phyloP scores from a whole-genome alignment of 2,888 invertebrate species.

The Ptilodon capucinus region DNA sequence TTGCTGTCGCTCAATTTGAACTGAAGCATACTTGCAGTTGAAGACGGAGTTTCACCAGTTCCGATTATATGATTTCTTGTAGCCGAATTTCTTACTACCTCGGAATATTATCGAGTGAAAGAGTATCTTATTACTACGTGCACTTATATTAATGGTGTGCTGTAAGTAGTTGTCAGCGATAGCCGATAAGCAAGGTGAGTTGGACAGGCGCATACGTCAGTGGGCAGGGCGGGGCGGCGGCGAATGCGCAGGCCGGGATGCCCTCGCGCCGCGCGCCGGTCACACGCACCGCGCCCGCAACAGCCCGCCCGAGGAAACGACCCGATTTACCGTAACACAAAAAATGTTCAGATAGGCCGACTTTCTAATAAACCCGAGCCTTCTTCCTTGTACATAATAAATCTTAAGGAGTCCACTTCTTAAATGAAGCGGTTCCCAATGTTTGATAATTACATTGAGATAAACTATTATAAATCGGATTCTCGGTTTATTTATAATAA shows the following conservation, averaged over 20 bases:
- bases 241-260: conserved; percentile 2
- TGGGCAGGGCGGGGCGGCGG: conserved; percentile 4
- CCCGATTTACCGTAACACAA: conserved; percentile 76
- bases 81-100: no score
- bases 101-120: no score
- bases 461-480: conserved; percentile 33
- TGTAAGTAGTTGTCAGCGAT: neutral
- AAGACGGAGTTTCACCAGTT: no score
- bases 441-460: conserved; percentile 38
- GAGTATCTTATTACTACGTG: neutral
- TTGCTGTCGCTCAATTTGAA: no score
- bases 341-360: conserved; percentile 77
- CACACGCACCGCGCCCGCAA: conserved; percentile 6
- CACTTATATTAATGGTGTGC: neutral
- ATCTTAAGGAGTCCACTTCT: conserved; percentile 74
- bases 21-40: no score
- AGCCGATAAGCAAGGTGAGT: neutral
- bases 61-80: no score
- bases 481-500: conserved; percentile 32
- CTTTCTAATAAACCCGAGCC: conserved; percentile 78
- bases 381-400: conserved; percentile 78
- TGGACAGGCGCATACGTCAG: neutral
- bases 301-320: conserved; percentile 37
- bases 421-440: conserved; percentile 58
- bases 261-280: no score